Conservation (phyloP, 1,140 invertebrate species). For the Wasmannia auropunctata region DNA sequence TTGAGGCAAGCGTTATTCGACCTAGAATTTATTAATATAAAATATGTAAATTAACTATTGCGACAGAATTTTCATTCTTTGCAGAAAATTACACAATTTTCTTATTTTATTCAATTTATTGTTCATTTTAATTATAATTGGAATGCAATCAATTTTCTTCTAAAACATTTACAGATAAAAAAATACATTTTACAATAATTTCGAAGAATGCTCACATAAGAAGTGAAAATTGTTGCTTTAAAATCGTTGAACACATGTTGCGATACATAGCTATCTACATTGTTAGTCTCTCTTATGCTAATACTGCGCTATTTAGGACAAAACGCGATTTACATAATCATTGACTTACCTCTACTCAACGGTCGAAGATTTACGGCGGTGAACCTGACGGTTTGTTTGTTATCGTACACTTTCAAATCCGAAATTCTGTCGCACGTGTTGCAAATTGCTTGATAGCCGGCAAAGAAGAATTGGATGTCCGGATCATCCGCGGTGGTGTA, state of each 20-base stretch:
- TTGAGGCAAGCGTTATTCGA: constrained; percentile 80
- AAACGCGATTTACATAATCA: not conserved
- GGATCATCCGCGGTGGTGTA: constrained; percentile 84
- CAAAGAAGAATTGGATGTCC: constrained; percentile 84
- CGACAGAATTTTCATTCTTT: not conserved
- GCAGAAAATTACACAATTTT: not conserved
- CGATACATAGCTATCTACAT: not conserved
- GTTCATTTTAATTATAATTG: not conserved
- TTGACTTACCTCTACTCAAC: constrained; percentile 89
- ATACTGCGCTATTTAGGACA: not conserved
- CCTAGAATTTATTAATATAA: constrained; percentile 83
- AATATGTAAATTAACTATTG: not conserved
- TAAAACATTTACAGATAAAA: not conserved
- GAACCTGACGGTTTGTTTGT: constrained; percentile 81
- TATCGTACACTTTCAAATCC: constrained; percentile 52
- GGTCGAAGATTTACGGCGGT: constrained; percentile 89
- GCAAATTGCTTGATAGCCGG: constrained; percentile 82
- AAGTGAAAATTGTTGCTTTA: not conserved
- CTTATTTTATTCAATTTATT: not conserved
- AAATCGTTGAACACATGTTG: not conserved
- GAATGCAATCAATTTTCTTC: not conserved
- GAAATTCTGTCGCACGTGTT: constrained; percentile 73
- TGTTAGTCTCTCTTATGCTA: not conserved
- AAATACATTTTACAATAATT: not conserved
- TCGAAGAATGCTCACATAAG: not conserved